phyloP scores from a whole-genome alignment of 1,140 invertebrate genomes.

The Sipha flava region DNA sequence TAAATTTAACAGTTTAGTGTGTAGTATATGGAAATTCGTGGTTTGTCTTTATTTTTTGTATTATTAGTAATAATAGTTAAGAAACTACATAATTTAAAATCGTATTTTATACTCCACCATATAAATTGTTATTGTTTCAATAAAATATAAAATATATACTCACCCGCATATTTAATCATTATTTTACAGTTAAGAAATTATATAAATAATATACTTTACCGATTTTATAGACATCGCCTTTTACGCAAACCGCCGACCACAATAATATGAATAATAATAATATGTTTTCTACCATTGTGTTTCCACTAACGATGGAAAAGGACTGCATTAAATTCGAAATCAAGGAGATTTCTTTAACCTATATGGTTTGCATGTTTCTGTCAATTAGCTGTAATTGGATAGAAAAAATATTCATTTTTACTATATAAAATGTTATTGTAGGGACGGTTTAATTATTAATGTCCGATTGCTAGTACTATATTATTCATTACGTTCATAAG shows the following conservation, averaged over 20 bases:
- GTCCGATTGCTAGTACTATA: background rate
- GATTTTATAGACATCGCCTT: background rate
- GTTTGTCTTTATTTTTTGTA: too few species aligned
- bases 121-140: too few species aligned
- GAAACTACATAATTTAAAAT: too few species aligned
- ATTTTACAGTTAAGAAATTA: background rate
- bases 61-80: background rate
- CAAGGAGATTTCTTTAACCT: background rate
- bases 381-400: slow-evolving; percentile 21
- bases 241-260: background rate
- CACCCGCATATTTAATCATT: too few species aligned
- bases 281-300: background rate
- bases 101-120: too few species aligned
- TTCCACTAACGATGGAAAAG: background rate
- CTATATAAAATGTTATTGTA: background rate
- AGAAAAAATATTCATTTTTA: background rate
- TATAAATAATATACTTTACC: background rate
- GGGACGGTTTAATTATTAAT: background rate
- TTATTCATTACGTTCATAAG: background rate
- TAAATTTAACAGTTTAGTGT: too few species aligned
- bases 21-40: too few species aligned
- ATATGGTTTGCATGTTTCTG: background rate
- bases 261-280: background rate
- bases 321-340: background rate
- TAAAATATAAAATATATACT: too few species aligned